Evolutionary conservation across 2,797 vertebrate species (phyloP).

Genomic region (Heterohyrax brucei): DNA sequence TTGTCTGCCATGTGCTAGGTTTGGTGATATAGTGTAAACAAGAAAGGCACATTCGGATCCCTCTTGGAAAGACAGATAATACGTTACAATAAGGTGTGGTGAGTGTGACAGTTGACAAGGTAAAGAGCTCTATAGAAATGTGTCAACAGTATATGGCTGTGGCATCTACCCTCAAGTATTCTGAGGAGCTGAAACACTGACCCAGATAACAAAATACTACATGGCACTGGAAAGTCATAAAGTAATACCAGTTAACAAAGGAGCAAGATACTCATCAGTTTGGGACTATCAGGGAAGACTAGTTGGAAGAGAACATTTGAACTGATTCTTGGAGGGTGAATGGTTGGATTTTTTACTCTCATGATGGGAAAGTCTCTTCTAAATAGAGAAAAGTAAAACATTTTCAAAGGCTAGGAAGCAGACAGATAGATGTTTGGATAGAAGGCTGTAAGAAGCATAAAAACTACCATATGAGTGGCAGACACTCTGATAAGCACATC

Average conservation of each 20-base stretch:
- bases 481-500: neutral
- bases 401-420: neutral
- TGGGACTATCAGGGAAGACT: neutral
- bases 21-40: neutral
- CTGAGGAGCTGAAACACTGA: neutral
- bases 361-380: neutral
- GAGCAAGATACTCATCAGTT: neutral
- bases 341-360: neutral
- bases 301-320: neutral
- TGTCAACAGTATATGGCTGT: neutral
- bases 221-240: neutral
- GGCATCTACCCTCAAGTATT: neutral
- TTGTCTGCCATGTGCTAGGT: neutral
- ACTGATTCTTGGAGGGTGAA: neutral
- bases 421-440: neutral
- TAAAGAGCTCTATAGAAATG: neutral
- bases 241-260: neutral
- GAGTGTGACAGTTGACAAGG: neutral
- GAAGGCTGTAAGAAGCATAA: neutral
- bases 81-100: neutral
- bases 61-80: slow-evolving; percentile 31
- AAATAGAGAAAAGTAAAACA: neutral
- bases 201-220: neutral
- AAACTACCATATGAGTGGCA: neutral
- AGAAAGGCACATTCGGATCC: neutral